Evolutionary conservation across 2,888 invertebrate genomes (phyloP).

Genomic region (Syrphus vitripennis): DNA sequence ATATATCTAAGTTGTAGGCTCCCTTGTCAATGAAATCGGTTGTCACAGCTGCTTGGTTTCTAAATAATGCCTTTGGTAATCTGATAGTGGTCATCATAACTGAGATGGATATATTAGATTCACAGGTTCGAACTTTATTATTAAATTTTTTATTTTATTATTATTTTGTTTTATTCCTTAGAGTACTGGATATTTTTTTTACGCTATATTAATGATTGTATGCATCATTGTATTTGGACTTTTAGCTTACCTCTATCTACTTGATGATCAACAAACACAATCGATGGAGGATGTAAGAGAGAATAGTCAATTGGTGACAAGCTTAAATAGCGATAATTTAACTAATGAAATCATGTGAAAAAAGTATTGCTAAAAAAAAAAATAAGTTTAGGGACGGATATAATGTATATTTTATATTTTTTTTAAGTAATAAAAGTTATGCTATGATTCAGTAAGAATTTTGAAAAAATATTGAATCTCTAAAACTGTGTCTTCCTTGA

Average conservation of each 20-base stretch:
- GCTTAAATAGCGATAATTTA: slow-evolving; percentile 40
- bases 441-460: slow-evolving; percentile 81
- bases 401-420: not conserved
- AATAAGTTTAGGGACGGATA: slow-evolving; percentile 17
- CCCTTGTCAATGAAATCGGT: slow-evolving; percentile 80
- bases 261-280: slow-evolving; percentile 74
- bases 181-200: slow-evolving; percentile 79
- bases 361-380: not conserved
- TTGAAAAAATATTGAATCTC: slow-evolving; percentile 93
- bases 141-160: too few relatives aligned
- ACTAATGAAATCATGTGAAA: slow-evolving; percentile 51
- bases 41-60: slow-evolving; percentile 80
- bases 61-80: slow-evolving; percentile 81
- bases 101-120: slow-evolving; percentile 75
- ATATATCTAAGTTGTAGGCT: slow-evolving; percentile 72
- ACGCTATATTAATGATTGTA: slow-evolving; percentile 78
- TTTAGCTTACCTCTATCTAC: slow-evolving; percentile 77
- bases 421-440: not conserved
- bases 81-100: slow-evolving; percentile 79
- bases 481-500: slow-evolving; percentile 91
- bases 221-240: slow-evolving; percentile 77
- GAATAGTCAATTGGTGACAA: slow-evolving; percentile 17
- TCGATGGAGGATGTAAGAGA: not conserved
- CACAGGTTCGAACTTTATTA: slow-evolving; percentile 72
- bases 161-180: too few relatives aligned